A percentile compares a stretch with the other conserved stretches of the same genome.
Evolutionary conservation across 2,888 invertebrate species (phyloP).

Genomic region (Torymus tubicola): DNA sequence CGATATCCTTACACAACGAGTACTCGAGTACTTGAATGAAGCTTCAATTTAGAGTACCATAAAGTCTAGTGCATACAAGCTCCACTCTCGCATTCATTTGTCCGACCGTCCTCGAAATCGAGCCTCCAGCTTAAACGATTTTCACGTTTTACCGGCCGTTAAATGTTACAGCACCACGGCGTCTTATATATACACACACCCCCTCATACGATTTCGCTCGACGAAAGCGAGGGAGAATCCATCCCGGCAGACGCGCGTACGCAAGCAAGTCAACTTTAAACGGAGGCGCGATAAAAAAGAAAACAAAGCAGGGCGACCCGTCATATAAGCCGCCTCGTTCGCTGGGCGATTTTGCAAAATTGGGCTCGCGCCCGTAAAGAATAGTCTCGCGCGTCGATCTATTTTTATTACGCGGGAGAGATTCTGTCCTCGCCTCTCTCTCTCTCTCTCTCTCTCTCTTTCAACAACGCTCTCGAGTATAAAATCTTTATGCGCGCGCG

Average conservation of each 20-base stretch:
- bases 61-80: no score
- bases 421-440: slow-evolving; percentile 38
- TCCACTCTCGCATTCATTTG: no score
- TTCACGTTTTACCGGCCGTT: slow-evolving; percentile 40
- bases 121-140: slow-evolving; percentile 19
- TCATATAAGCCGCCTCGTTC: slow-evolving; percentile 38
- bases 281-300: slow-evolving; percentile 41
- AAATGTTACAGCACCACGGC: slow-evolving; percentile 32
- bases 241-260: not conserved
- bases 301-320: slow-evolving; percentile 44
- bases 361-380: slow-evolving; percentile 50
- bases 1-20: no score
- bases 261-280: slow-evolving; percentile 38
- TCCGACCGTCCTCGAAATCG: slow-evolving; percentile 8
- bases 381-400: slow-evolving; percentile 55
- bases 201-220: slow-evolving; percentile 20
- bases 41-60: no score
- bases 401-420: slow-evolving; percentile 54
- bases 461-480: slow-evolving; percentile 54
- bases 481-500: slow-evolving; percentile 54
- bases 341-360: slow-evolving; percentile 51
- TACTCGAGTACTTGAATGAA: no score
- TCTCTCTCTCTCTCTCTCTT: no score
- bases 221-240: slow-evolving; percentile 11
- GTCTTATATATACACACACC: not conserved